These are phyloP conservation scores for Gonioctena quinquepunctata DNA, from an alignment of 1,140 invertebrate species.

Conservation along the genomic window DNA sequence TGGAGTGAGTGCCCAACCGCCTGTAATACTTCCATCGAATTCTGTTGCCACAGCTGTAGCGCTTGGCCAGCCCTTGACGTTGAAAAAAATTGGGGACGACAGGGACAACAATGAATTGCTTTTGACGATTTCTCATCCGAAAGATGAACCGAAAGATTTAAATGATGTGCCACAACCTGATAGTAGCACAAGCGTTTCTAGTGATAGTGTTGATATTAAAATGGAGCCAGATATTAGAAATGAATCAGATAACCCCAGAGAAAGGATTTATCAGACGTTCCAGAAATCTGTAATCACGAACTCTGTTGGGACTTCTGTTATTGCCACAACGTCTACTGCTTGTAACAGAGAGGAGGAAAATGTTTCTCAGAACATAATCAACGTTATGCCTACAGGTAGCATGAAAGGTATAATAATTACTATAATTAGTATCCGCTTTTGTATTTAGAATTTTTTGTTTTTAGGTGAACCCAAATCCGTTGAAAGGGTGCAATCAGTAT, in stretches of 20 bases:
- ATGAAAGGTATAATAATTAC: conserved; percentile 21
- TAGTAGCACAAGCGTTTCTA: conserved; percentile 43
- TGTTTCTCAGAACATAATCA: conserved; percentile 31
- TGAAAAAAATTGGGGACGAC: conserved; percentile 51
- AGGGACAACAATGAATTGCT: conserved; percentile 45
- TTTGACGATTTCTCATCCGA: conserved; percentile 48
- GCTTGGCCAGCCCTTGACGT: conserved; percentile 48
- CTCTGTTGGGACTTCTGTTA: conserved; percentile 51
- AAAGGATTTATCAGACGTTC: conserved; percentile 35
- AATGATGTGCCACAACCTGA: conserved; percentile 44
- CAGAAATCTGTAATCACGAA: conserved; percentile 38
- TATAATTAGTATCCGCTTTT: not conserved
- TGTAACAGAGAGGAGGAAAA: conserved; percentile 34
- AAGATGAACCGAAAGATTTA: conserved; percentile 35
- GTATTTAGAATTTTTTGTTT: conserved; percentile 1
- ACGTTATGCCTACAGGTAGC: conserved; percentile 31
- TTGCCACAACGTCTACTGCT: conserved; percentile 38
- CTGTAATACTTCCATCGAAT: conserved; percentile 47
- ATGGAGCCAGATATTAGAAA: conserved; percentile 28
- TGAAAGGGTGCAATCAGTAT: conserved; percentile 50
- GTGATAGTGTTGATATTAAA: conserved; percentile 34
- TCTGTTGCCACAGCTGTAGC: conserved; percentile 47
- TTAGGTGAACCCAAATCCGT: conserved; percentile 38
- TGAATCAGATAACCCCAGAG: conserved; percentile 27
- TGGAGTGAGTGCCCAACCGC: conserved; percentile 46